Conservation (phyloP, 1,140 invertebrate species). For the Phymastichus coffea region DNA sequence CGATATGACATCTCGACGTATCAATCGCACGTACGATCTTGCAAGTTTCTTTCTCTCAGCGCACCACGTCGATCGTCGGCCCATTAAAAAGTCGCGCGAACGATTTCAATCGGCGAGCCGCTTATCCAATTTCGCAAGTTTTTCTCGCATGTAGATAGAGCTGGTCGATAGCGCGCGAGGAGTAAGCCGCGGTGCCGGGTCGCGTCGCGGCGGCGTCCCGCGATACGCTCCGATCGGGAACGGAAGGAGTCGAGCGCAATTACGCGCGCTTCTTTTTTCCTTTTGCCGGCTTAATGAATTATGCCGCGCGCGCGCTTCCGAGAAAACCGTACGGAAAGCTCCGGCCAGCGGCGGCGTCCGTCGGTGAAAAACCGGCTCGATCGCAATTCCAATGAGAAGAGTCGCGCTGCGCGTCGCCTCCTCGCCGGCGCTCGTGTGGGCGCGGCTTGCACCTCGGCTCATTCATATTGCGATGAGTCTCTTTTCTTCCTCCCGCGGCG, state of each 20-base stretch:
- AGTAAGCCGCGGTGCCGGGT: background rate
- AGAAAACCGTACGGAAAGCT: conserved; percentile 18
- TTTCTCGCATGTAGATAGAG: too few species aligned
- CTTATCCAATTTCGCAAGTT: background rate
- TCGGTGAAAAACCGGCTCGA: conserved; percentile 41
- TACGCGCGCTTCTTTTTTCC: conserved; percentile 1
- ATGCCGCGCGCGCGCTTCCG: background rate
- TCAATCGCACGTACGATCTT: too few species aligned
- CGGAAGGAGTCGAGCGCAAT: conserved; percentile 15
- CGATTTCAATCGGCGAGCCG: background rate
- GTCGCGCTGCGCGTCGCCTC: conserved; percentile 18
- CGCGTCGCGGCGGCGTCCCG: background rate
- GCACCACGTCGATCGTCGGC: too few species aligned
- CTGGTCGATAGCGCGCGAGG: too few species aligned
- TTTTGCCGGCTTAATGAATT: conserved; percentile 24
- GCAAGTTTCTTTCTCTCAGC: too few species aligned
- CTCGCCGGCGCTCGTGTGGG: background rate
- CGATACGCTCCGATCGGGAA: background rate
- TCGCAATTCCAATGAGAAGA: conserved; percentile 54
- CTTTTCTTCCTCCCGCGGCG: too few species aligned
- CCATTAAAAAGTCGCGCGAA: background rate
- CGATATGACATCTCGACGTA: too few species aligned
- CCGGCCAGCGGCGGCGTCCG: background rate
- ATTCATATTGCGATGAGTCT: too few species aligned
- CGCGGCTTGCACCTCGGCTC: conserved; percentile 3